phyloP scores from a whole-genome alignment of 2,797 vertebrate species.

The Gorsachius magnificus region DNA sequence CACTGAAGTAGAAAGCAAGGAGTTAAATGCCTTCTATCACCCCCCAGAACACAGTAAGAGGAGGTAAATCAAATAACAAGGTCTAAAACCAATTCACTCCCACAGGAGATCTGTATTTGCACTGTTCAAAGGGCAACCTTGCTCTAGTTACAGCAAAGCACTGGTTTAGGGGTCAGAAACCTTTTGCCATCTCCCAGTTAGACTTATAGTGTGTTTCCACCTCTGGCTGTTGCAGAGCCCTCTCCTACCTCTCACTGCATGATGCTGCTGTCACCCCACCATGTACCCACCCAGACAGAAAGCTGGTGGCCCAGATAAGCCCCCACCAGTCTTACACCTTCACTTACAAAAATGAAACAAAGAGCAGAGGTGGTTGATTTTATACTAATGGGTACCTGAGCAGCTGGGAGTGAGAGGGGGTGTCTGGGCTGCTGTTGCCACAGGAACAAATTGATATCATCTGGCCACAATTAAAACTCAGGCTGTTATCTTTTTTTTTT shows the following conservation, averaged over 20 bases:
- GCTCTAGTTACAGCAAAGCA: not conserved
- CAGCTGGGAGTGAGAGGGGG: not conserved
- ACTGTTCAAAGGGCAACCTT: not conserved
- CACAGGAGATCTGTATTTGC: not conserved
- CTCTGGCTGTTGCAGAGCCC: not conserved
- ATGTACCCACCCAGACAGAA: fast-evolving
- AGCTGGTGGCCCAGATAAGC: fast-evolving
- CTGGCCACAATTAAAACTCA: not conserved
- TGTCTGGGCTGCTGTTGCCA: not conserved
- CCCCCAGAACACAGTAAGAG: not conserved
- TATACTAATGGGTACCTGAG: not conserved
- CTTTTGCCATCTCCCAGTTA: not conserved
- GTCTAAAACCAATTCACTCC: not conserved
- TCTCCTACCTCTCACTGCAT: not conserved
- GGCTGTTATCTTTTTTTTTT: not conserved
- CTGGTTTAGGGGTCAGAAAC: not conserved
- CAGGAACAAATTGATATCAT: not conserved
- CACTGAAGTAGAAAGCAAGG: not conserved
- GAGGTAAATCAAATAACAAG: not conserved
- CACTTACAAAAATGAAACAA: fast-evolving
- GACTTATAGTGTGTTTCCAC: not conserved
- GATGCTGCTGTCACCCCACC: fast-evolving
- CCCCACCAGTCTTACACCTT: fast-evolving
- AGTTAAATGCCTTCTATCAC: not conserved
- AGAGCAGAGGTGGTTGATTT: not conserved